Conservation (phyloP, 2,888 invertebrate genomes). For the Lochmaea capreae region DNA sequence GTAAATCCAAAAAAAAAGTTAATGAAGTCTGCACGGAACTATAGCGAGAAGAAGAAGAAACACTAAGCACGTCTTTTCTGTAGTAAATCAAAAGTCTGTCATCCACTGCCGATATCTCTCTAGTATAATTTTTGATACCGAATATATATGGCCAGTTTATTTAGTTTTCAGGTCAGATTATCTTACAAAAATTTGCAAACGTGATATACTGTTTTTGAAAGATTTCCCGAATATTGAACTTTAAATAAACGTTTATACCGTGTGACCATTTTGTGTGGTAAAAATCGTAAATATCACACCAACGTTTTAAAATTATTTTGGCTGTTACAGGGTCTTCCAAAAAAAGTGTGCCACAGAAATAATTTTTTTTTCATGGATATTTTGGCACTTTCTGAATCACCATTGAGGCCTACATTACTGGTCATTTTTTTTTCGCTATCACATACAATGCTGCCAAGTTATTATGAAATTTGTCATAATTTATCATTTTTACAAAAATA, state of each 20-base stretch:
- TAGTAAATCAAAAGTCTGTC: slow-evolving; percentile 55
- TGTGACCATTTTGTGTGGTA: too few species aligned
- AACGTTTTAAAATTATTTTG: too few species aligned
- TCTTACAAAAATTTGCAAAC: slow-evolving; percentile 45
- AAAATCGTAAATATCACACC: too few species aligned
- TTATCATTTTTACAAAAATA: too few species aligned
- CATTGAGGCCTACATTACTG: too few species aligned
- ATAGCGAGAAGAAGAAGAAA: slow-evolving; percentile 46
- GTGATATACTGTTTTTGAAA: slow-evolving; percentile 26
- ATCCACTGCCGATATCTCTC: slow-evolving; percentile 49
- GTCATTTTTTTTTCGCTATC: too few species aligned
- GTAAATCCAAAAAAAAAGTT: slow-evolving; percentile 50
- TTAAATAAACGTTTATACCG: background rate
- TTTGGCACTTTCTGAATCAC: too few species aligned
- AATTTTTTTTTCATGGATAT: too few species aligned
- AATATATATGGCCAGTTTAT: slow-evolving; percentile 58
- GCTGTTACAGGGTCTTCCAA: too few species aligned
- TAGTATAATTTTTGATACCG: slow-evolving; percentile 54
- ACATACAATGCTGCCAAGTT: too few species aligned
- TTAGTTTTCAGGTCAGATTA: slow-evolving; percentile 52
- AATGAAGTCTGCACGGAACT: slow-evolving; percentile 49
- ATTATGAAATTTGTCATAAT: too few species aligned
- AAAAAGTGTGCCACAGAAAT: too few species aligned
- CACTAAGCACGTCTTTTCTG: slow-evolving; percentile 52
- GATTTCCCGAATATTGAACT: slow-evolving; percentile 13